A percentile compares a stretch with the other conserved stretches of the same genome.
These are phyloP conservation scores for Talpa occidentalis DNA, from an alignment of 2,113 vertebrate genomes.

Conservation along the genomic window DNA sequence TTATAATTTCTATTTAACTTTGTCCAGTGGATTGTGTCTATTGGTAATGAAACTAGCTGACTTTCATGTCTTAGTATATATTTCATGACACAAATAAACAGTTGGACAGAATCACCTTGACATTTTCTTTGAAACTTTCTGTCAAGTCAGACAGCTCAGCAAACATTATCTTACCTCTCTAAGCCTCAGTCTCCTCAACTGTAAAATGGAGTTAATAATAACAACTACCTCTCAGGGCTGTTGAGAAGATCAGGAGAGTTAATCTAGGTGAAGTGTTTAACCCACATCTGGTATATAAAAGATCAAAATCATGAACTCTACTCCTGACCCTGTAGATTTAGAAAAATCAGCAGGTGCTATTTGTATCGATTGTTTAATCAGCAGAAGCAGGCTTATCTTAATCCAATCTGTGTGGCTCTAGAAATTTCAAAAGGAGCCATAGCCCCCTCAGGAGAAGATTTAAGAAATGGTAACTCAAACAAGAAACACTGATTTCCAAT, in stretches of 20 bases:
- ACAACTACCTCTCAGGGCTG: background rate
- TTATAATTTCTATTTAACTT: constrained; percentile 42
- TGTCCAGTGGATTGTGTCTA: constrained; percentile 27
- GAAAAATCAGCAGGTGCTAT: constrained; percentile 15
- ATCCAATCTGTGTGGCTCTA: constrained; percentile 14
- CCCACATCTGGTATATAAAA: background rate
- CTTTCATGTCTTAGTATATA: constrained; percentile 43
- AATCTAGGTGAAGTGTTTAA: background rate
- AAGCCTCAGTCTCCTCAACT: constrained; percentile 32
- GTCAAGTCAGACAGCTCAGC: background rate
- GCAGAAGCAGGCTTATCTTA: constrained; percentile 38
- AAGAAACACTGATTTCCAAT: constrained; percentile 8
- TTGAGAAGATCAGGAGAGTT: background rate
- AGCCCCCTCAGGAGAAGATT: background rate
- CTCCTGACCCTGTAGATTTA: background rate
- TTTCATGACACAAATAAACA: constrained; percentile 32
- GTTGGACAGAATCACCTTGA: background rate
- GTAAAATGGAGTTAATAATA: constrained; percentile 16
- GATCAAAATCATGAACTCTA: background rate
- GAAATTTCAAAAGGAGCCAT: constrained; percentile 12
- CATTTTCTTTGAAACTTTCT: constrained; percentile 37
- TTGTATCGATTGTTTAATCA: background rate
- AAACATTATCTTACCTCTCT: background rate
- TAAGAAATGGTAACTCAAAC: constrained; percentile 37
- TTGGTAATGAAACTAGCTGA: background rate